Evolutionary conservation across 2,888 invertebrate genomes (phyloP).

Genomic region (Hedychridium roseum): DNA sequence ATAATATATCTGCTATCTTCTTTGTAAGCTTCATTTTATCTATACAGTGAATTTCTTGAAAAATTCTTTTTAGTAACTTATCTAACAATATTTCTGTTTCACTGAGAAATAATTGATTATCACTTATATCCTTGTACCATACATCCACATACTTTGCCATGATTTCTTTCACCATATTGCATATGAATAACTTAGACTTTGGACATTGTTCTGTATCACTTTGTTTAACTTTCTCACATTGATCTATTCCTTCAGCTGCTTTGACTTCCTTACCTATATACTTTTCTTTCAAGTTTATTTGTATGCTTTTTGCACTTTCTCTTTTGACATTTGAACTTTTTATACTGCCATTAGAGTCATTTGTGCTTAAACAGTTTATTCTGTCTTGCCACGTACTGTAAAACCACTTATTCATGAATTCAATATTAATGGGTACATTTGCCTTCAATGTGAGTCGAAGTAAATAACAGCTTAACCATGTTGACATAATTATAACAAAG

Average conservation of each 20-base stretch:
- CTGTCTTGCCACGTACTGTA: too few relatives aligned
- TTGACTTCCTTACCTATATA: not conserved
- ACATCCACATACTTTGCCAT: conserved; percentile 64
- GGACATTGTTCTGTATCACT: conserved; percentile 6
- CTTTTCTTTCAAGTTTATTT: conserved; percentile 11
- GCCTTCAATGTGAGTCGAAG: conserved; percentile 50
- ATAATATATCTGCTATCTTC: conserved; percentile 66
- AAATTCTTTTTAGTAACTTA: conserved; percentile 60
- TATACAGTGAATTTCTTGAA: conserved; percentile 57
- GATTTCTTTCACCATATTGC: conserved; percentile 61
- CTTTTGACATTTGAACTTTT: not conserved
- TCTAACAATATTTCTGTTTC: conserved; percentile 63
- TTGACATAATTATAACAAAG: conserved; percentile 45
- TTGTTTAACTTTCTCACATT: not conserved
- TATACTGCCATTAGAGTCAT: not conserved
- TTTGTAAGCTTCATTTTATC: conserved; percentile 62
- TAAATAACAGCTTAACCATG: conserved; percentile 51
- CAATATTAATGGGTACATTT: conserved; percentile 42
- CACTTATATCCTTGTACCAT: conserved; percentile 66
- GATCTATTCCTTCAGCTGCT: conserved; percentile 2
- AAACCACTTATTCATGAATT: conserved; percentile 43
- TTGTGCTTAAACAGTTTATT: too few relatives aligned
- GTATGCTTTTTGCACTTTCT: conserved; percentile 7
- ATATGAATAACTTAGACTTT: conserved; percentile 11
- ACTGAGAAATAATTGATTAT: conserved; percentile 62